Evolutionary conservation across 2,888 invertebrate species (phyloP), one percentile per base, ranked within the genome.

Genomic region (Ecdyonurus torrentis): DNA sequence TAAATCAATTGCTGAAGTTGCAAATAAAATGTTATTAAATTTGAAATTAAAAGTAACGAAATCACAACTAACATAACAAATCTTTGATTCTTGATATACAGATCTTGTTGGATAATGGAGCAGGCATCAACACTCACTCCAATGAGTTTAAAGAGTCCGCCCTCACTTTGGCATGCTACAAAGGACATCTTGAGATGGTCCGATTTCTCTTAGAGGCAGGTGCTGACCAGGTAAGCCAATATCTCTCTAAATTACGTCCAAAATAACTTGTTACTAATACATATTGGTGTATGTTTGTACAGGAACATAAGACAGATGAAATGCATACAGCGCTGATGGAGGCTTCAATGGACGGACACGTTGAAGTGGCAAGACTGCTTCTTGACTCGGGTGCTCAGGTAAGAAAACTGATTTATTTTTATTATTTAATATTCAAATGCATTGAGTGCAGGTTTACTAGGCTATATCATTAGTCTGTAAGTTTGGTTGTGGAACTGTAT

Each of bases 281-380:
- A n/a, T n/a, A n/a, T n/a, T n/a, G n/a, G n/a, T n/a, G n/a, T n/a
- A n/a, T n/a, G 52, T 58, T 64, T 66, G 67, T 69, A 18, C 83
- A 95, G 75, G 96, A 97, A 77, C 97, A 97, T 79, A 97, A 97
- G 80, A 97, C 97, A 7, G 97, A 98, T 75, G 99, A 99, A 79
- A 96, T 99, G 96, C 98, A 99, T 77, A 98, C 98, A 24, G 98
- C 98, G 58, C 80, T 99, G 58, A 98, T 99, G 97, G 98, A 99
- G 77, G 98, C 98, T 62, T 95, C 96, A 65, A 99, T 99, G 98
- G 98, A 99, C 76, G 98, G 99, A 0, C 98, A 99, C 74, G 94
- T 97, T 0, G 97, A 98, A 77, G 98, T 99, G 60, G 97, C 97
- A 7, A 80, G 93, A 69, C 80, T 98, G 67, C 80, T 99, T 67